Evolutionary conservation across 2,888 invertebrate genomes (phyloP), one percentile per base, ranked within the genome.

Genomic region (Folsomia manolachei): DNA sequence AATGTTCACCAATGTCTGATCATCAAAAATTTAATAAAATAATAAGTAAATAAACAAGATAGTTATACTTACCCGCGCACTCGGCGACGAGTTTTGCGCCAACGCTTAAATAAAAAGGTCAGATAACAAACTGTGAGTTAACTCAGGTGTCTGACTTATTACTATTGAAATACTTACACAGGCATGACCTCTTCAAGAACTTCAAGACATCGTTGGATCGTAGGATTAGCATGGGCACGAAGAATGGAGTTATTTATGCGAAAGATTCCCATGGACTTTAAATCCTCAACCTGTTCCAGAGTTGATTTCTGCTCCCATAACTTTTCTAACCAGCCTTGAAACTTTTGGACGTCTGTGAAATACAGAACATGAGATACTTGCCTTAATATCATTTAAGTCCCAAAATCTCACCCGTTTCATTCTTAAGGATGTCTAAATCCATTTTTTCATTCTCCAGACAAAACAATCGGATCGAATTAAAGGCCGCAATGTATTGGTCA

Each of bases 211-310:
- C 89, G 84, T 51, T 87, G 86, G 1, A 93, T 92, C 69, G 91
- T 90, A 0, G 92, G 91, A 27, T 90, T 86, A 27, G 91, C 89
- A 51, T 88, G 84, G 69, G 88, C 88, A 83, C 91, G 92, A 83
- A 94, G 91, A 27, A 89, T 89, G 24, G 85, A 84, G 68, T 92
- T 86, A 71, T 90, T 89, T 27, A 95, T 82, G 78, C 89, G 87
- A 39, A 94, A 83, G 64, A 95, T 82, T 0, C 95, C 95, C 71
- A 95, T 83, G 0, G 89, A 88, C 80, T 92, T 90, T 69, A 86
- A 86, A 73, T 88, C 87, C 7, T 88, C 86, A 26, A 94, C 88
- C 1, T 87, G 87, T 73, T 90, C 88, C 21, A 94, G 88, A 64
- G 87, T 86, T 1, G 88, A 87, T 81, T 90, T 87, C 85, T 95